Base-by-base conservation (phyloP, 2,888 invertebrate genomes). In the Hermodice carunculata region DNA sequence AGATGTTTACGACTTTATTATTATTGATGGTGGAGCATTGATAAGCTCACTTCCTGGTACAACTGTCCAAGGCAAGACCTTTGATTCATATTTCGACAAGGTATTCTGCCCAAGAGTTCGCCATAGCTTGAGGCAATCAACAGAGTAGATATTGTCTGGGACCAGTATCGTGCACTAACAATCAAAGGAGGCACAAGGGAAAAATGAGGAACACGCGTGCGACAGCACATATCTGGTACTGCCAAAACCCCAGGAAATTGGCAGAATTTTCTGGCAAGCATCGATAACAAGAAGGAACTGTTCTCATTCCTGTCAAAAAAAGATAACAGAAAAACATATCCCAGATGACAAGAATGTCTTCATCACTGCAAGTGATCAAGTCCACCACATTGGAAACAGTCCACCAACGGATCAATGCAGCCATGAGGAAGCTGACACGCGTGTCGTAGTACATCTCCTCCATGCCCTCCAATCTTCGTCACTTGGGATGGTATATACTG, bases 351-450 rank as follows among this genome's bases (percentile, higher is more conserved):
- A 46, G 46, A 17, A 8, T 8, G 46, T 46, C 46, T 46, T 17
- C 22, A 19, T 19, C 8, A 17, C 46, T 46, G 8, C 22, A 19
- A 19, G 46, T 46, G 46, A 46, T 46, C 46, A 46, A 46, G 46
- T 46, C 14, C 14, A 17, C 22, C 22, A 14, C 22, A 19, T 19
- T 17, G 46, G 46, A 17, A 46, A 46, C 19, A 19, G 46, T 19
- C 8, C 46, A 17, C 17, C 14, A 17, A 46, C 19, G 46, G 46
- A 19, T 17, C 14, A 26, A 62, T 61, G 61, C 26, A 42, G 22
- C 32, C 61, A 61, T 63, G 61, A 61, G 29, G 61, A 60, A 28
- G 60, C 60, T 58, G 60, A 60, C 57, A 60, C 60, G 29, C 60
- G 34, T 60, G 56, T 60, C 53, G 14, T 60, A 22, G 53, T 60